Conservation (phyloP, 2,113 vertebrate genomes). For the Erythrolamprus reginae region DNA sequence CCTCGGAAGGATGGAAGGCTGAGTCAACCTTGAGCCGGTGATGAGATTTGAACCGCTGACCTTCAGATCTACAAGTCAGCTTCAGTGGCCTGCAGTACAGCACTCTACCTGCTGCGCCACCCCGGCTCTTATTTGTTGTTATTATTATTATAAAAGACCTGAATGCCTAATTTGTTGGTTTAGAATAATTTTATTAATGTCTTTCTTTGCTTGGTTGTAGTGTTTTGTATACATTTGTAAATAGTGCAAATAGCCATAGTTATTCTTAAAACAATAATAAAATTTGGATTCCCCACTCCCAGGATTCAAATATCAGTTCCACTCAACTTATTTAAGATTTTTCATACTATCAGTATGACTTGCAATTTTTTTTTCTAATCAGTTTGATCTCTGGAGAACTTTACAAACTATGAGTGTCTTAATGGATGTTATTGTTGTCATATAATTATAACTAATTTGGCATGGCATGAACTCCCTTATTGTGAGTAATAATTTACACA, state of each 20-base stretch:
- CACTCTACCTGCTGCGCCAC: no score
- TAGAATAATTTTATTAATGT: accelerated
- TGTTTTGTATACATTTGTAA: not conserved
- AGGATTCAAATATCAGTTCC: not conserved
- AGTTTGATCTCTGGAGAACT: conserved; percentile 28
- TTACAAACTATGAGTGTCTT: not conserved
- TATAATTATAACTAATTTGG: conserved; percentile 7
- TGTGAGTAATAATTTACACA: conserved; percentile 37
- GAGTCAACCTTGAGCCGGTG: no score
- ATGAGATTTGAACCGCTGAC: no score
- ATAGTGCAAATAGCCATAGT: not conserved
- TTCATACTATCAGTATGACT: conserved; percentile 18
- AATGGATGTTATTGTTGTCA: not conserved
- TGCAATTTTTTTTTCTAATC: conserved; percentile 18
- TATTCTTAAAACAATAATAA: not conserved
- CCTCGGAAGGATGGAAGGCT: no score
- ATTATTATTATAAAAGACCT: no score
- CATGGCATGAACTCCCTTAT: not conserved
- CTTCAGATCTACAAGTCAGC: no score
- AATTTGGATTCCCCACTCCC: not conserved
- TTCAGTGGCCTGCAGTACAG: no score
- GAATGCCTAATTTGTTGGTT: not conserved
- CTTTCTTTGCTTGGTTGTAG: not conserved
- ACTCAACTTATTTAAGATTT: conserved; percentile 8
- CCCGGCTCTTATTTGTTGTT: no score